Conservation (phyloP, 2,113 vertebrate genomes). For the Macaca mulatta region DNA sequence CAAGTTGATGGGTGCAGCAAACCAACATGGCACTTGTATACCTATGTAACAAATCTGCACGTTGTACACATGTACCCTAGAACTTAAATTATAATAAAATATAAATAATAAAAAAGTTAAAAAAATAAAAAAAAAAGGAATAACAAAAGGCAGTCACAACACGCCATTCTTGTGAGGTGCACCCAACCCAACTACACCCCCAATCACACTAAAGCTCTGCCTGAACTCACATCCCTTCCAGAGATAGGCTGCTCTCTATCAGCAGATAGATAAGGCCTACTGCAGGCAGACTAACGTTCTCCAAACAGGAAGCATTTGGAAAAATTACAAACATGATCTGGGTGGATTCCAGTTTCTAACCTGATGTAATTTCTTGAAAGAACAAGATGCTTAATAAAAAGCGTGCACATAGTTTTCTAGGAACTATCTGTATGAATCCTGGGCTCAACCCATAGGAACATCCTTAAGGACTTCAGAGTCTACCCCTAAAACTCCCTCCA, state of each 20-base stretch:
- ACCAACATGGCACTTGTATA: too few species aligned
- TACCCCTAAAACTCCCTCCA: background rate
- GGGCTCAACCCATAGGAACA: background rate
- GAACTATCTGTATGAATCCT: background rate
- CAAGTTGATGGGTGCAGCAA: too few species aligned
- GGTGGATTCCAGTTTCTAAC: background rate
- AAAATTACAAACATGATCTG: background rate
- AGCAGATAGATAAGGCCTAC: too few species aligned
- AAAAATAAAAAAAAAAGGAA: too few species aligned
- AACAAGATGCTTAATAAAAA: background rate
- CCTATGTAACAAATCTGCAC: too few species aligned
- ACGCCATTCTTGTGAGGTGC: too few species aligned
- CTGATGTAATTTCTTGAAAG: background rate
- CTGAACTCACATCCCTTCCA: background rate
- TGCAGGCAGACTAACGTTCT: background rate
- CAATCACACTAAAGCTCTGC: accelerated
- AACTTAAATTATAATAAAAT: too few species aligned
- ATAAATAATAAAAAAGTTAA: too few species aligned
- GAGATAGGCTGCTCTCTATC: background rate
- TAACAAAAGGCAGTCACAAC: too few species aligned
- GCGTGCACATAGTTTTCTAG: background rate
- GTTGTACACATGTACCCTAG: too few species aligned
- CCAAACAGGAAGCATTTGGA: background rate
- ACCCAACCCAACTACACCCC: background rate
- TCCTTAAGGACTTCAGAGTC: background rate